These are phyloP conservation scores for Liodrosophila aerea DNA, from an alignment of 2,888 invertebrate genomes.

Conservation along the genomic window DNA sequence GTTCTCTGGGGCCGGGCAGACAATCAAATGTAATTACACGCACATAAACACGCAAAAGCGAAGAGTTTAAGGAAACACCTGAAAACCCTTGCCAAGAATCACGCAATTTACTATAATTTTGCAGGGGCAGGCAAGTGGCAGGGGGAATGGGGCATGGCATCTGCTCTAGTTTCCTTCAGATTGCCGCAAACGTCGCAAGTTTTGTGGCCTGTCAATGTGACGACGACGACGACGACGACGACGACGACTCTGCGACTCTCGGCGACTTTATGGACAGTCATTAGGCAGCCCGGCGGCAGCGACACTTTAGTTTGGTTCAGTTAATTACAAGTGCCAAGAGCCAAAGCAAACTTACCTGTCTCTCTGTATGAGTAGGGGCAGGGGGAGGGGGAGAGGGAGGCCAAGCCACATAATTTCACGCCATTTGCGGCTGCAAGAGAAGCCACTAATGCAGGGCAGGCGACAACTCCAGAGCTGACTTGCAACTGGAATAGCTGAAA, in stretches of 20 bases:
- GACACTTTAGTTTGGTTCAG: conserved; percentile 65
- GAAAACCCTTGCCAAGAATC: conserved; percentile 53
- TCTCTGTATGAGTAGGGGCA: not conserved
- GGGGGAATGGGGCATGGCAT: conserved; percentile 2
- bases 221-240: too few relatives aligned
- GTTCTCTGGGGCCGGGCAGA: conserved; percentile 44
- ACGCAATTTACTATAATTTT: conserved; percentile 75
- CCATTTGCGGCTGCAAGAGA: conserved; percentile 61
- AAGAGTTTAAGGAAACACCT: conserved; percentile 47
- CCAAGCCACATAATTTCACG: conserved; percentile 58
- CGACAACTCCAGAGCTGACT: conserved; percentile 1
- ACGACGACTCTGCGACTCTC: too few relatives aligned
- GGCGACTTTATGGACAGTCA: conserved; percentile 77
- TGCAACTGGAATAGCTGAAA: conserved; percentile 23
- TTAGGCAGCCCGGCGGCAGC: conserved; percentile 69
- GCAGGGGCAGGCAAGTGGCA: not conserved
- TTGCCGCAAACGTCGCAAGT: conserved; percentile 44
- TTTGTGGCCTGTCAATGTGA: conserved; percentile 59
- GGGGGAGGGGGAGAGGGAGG: not conserved
- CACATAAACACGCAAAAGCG: conserved; percentile 71
- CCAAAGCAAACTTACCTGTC: conserved; percentile 25
- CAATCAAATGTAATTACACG: conserved; percentile 75
- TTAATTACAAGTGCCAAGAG: conserved; percentile 62
- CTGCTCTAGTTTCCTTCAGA: conserved; percentile 63
- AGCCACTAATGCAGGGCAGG: conserved; percentile 41